phyloP scores from a whole-genome alignment of 2,113 vertebrate species.

The Chiloscyllium plagiosum region DNA sequence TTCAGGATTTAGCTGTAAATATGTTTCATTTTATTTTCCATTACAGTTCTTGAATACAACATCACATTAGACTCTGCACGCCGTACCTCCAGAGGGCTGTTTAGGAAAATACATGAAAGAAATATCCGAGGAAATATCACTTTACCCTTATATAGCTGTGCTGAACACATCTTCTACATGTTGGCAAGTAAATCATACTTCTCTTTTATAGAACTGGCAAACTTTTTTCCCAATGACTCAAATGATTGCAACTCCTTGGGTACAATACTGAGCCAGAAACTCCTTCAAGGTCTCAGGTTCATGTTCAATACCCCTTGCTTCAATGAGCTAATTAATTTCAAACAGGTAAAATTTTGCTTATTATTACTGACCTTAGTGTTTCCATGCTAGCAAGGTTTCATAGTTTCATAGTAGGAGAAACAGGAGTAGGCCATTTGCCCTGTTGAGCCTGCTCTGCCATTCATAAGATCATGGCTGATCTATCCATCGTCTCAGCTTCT shows the following conservation, averaged over 20 bases:
- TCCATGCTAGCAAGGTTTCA: not conserved
- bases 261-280: not conserved
- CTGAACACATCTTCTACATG: constrained; percentile 55
- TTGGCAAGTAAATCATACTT: constrained; percentile 58
- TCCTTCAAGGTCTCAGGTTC: not conserved
- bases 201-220: not conserved
- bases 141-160: constrained; percentile 46
- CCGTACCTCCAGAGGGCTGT: constrained; percentile 53
- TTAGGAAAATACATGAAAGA: constrained; percentile 47
- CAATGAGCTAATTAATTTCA: not conserved
- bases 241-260: not conserved
- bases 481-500: too few relatives aligned
- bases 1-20: not conserved
- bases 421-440: too few relatives aligned
- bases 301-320: not conserved
- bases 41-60: constrained; percentile 53
- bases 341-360: not conserved
- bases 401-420: too few relatives aligned
- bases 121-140: constrained; percentile 42
- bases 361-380: not conserved
- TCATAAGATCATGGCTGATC: too few relatives aligned
- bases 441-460: too few relatives aligned
- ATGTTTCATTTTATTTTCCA: constrained; percentile 42
- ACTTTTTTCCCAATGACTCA: not conserved
- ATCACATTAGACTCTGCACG: constrained; percentile 57